phyloP scores from a whole-genome alignment of 1,140 invertebrate species.

The Radopholus similis region DNA sequence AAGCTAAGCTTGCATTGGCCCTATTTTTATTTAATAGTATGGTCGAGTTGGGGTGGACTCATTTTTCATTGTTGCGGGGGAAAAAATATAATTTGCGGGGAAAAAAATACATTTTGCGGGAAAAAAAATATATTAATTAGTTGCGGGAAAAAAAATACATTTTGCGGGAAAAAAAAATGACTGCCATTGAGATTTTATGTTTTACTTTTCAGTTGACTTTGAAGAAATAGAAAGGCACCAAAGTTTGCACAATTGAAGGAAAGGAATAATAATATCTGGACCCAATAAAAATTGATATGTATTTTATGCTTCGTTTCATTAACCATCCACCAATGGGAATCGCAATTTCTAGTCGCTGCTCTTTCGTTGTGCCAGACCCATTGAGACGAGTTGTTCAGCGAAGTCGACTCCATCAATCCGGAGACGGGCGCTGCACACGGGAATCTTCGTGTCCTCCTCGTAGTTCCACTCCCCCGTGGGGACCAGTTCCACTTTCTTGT shows the following conservation, averaged over 20 bases:
- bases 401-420: conserved; percentile 21
- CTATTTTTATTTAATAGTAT: no score
- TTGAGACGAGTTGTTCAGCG: conserved; percentile 7
- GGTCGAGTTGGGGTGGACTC: no score
- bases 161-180: no score
- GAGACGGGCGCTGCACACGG: conserved; percentile 7
- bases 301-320: background rate
- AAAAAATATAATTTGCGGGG: no score
- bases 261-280: background rate
- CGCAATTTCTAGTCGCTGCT: no score
- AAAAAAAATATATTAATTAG: no score
- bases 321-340: no score
- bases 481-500: conserved; percentile 10
- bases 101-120: no score
- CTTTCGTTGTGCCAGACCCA: conserved; percentile 16
- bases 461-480: background rate
- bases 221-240: background rate
- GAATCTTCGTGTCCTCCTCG: background rate
- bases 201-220: background rate
- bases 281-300: background rate
- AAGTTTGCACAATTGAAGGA: background rate
- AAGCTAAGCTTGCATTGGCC: no score
- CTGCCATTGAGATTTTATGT: background rate
- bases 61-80: no score
- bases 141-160: no score